Base-by-base conservation (phyloP, 2,888 invertebrate species). In the Rhodophaea formosa region DNA sequence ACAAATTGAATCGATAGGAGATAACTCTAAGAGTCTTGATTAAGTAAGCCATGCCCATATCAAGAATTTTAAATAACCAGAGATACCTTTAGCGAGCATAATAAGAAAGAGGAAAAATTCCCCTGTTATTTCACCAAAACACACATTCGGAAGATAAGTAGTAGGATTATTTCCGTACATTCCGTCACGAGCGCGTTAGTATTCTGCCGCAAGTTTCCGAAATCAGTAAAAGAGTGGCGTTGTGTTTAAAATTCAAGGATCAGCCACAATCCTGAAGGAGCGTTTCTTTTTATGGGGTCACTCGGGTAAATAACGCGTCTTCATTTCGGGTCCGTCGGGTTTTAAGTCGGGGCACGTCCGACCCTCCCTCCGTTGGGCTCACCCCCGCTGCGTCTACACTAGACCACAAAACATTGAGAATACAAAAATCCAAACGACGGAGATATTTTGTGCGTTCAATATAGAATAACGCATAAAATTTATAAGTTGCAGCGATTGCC, bases 281-380 rank as follows among this genome's bases (percentile, higher is more conserved):
- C 79, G 71, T 78, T 84, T 77, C 80, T 80, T 82, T 84, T 80
- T 80, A 77, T 77, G 76, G 74, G 86, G 86, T 86, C 86, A 85
- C 74, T 80, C 79, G 77, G 77, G 82, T 82, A 84, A 83, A 86
- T 82, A 85, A 79, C 82, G 81, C 79, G 80, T 84, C 85, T 82
- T 80, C 75, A 75, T 73, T 73, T 68, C 56, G 65, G 65, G 63
- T 55, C 62, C 57, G 62, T 29, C 63, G 29, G 23, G 54, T 74
- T 62, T 55, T 69, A 59, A 79, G 63, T 65, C 79, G 32, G 60
- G 59, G 62, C 80, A 79, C 79, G 79, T 68, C 52, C 61, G 45
- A n/a, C 56, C 23, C 57, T 52, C 51, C 39, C 58, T 53, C 65
- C 65, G 66, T 56, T 61, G 54, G 29, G 12, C 42, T 16, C 30